Base-by-base conservation (phyloP, 2,113 vertebrate genomes). In the Desmodus rotundus region DNA sequence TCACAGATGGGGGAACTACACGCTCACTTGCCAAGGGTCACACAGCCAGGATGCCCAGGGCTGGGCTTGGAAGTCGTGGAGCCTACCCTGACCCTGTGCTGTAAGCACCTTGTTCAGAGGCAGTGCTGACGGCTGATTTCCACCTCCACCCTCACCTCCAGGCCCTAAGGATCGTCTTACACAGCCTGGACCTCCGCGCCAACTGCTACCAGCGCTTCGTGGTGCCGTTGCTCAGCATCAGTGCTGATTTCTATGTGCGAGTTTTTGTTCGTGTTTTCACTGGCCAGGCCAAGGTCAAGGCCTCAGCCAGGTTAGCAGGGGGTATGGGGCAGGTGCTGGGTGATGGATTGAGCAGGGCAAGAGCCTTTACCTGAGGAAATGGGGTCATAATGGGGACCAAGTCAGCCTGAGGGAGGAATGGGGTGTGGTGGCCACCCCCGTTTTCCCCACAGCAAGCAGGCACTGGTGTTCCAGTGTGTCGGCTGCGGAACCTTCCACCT, bases 161-260 rank as follows among this genome's bases (percentile, higher is more conserved):
- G 99, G 99, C 99, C 0, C 98, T 99, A 15, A 98, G 99, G 8
- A 99, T 99, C 61, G 97, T 99, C 96, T 98, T 99, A 76, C 99
- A 99, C 98, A 99, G 99, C 97, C 91, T 99, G 86, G 99, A 99
- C 94, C 98, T 99, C 54, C 98, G 98, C 0, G 99, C 99, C 9
- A 99, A 99, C 41, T 99, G 99, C 88, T 99, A 99, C 98, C 99
- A 99, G 98, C 99, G 99, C 41, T 99, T 99, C n/a, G 98, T 99
- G 52, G 97, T 98, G 56, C 99, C 99, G 0, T 98, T 99, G 93
- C 98, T 99, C n/a, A 98, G 98, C 0, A 54, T 99, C 98, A 99
- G 99, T 0, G 99, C 98, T 0, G 99, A 99, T 97, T 99, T 99
- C 96, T 99, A 99, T 77, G 98, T 99, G 26, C 98, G 99, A 0